Base-by-base conservation (phyloP, 2,797 vertebrate species). In the Nyctalus aviator region DNA sequence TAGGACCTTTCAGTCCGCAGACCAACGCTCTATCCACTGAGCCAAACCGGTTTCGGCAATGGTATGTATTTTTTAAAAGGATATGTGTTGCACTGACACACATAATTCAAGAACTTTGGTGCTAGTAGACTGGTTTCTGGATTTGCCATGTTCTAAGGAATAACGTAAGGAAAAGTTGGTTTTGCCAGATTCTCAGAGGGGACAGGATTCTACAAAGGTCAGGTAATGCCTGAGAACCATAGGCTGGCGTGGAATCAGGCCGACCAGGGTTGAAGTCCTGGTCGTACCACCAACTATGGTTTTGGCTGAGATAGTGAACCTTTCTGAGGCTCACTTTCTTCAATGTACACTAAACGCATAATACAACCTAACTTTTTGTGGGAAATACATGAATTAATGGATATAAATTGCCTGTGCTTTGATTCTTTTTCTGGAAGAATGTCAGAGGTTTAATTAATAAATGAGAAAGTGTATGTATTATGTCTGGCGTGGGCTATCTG, bases 401-500 rank as follows among this genome's bases (percentile, higher is more conserved):
- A 73, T 83, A 17, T 94, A 64, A 89, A 44, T 86, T 57, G 23
- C 44, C 53, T 44, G 81, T 66, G 41, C 78, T 84, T 68, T 68
- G 64, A 90, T 78, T 78, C 55, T 59, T 87, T 93, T 77, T 90
- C 83, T 93, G 53, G n/a, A 84, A 83, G 79, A 89, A 59, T 21
- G 37, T 75, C 59, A 62, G n/a, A 46, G 72, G 68, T 76, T 12
- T n/a, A 55, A 55, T 75, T 66, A 81, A 32, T 91, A 85, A 53
- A 64, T 76, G 25, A 8, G 18, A 73, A 69, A 59, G 32, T 37
- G 5, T 48, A 13, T 13, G 1, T 79, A 32, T 44, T 59, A 30
- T 91, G 30, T 84, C 23, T 73, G 55, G 71, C 3, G 32, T 30
- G 5, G 48, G 72, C 27, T 84, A n/a, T 46, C 64, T 73, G 46